Evolutionary conservation across 1,140 invertebrate genomes (phyloP).

Genomic region (Gyrodactylus salaris): DNA sequence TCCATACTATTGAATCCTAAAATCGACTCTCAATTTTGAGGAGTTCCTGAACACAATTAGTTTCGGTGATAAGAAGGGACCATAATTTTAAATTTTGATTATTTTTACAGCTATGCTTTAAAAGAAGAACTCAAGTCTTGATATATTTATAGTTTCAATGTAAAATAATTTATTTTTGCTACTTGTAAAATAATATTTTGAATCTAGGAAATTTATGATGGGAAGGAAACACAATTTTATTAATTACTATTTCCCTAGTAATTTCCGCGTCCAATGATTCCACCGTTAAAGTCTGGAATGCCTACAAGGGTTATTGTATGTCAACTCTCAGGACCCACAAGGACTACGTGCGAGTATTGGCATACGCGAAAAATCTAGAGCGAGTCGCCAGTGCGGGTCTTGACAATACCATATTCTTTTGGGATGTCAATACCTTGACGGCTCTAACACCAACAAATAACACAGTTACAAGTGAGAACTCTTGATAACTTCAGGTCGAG

Average conservation of each 20-base stretch:
- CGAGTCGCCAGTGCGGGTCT: conserved; percentile 81
- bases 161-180: no score
- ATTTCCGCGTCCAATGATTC: conserved; percentile 95
- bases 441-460: conserved; percentile 88
- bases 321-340: conserved; percentile 46
- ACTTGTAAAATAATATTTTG: no score
- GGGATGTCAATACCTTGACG: conserved; percentile 92
- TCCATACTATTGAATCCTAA: no score
- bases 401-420: conserved; percentile 77
- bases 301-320: conserved; percentile 62
- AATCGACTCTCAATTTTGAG: no score
- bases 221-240: neutral
- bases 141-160: no score
- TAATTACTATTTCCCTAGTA: conserved; percentile 29
- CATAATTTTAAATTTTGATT: no score
- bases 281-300: conserved; percentile 98
- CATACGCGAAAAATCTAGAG: conserved; percentile 88
- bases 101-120: no score
- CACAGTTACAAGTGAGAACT: conserved; percentile 91
- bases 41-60: no score
- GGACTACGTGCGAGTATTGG: conserved; percentile 86
- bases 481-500: conserved; percentile 14
- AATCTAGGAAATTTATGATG: neutral
- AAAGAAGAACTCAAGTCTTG: no score
- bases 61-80: no score